These are phyloP conservation scores for Etheostoma spectabile DNA, from an alignment of 2,113 vertebrate genomes.

Conservation along the genomic window DNA sequence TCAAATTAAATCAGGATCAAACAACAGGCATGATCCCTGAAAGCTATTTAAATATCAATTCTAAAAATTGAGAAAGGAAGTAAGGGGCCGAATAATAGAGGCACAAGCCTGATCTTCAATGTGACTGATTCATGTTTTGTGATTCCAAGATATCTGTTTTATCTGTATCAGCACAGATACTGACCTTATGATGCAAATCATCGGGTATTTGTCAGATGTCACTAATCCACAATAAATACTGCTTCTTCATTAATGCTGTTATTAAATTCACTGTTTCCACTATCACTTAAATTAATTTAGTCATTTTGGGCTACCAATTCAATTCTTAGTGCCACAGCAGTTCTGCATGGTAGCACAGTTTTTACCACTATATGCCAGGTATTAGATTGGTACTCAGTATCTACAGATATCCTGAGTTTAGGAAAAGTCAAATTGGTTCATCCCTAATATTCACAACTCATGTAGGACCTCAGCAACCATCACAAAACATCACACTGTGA, in stretches of 20 bases:
- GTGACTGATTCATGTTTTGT: not conserved
- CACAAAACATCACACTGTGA: not conserved
- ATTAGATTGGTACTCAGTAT: not conserved
- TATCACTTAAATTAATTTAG: not conserved
- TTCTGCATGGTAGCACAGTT: not conserved
- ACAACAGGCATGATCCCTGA: conserved; percentile 41
- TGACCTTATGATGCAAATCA: not conserved
- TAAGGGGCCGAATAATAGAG: not conserved
- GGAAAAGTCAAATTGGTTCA: not conserved
- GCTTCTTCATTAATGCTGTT: too few relatives aligned
- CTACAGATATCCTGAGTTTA: not conserved
- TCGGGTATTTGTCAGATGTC: not conserved
- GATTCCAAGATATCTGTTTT: not conserved
- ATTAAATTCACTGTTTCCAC: not conserved
- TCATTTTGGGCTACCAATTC: not conserved
- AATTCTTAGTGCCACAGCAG: not conserved
- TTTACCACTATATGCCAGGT: not conserved
- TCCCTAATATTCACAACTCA: not conserved
- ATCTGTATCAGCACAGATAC: not conserved
- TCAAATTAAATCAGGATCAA: conserved; percentile 61
- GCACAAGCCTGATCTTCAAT: not conserved
- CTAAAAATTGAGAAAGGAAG: conserved; percentile 12
- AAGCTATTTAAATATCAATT: conserved; percentile 50
- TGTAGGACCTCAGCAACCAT: not conserved
- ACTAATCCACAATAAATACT: not conserved